Percentiles rank a stretch among this genome's conserved stretches.
phyloP scores from a whole-genome alignment of 1,140 invertebrate species.

The Tenebrio molitor region DNA sequence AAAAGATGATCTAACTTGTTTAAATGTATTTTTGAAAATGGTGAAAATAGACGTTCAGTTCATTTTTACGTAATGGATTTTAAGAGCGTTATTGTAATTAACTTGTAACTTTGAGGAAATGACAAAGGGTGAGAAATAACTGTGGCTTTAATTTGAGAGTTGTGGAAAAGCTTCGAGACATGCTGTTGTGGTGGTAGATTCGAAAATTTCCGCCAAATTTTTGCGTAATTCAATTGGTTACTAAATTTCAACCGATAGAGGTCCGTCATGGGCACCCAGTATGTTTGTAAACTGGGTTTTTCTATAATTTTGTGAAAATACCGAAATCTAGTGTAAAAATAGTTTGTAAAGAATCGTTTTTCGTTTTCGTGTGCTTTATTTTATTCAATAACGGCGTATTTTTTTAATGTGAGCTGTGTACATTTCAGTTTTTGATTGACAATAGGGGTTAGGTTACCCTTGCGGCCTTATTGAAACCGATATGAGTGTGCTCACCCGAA shows the following conservation, averaged over 20 bases:
- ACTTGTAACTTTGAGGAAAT: too few species aligned
- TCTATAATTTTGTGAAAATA: constrained; percentile 62
- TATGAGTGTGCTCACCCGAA: constrained; percentile 54
- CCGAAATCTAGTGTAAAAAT: constrained; percentile 51
- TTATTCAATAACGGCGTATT: constrained; percentile 43
- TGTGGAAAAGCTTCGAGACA: too few species aligned
- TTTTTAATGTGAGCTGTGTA: constrained; percentile 50
- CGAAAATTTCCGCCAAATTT: constrained; percentile 16
- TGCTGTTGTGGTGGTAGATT: too few species aligned
- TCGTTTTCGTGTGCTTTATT: constrained; percentile 25
- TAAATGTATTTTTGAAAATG: too few species aligned
- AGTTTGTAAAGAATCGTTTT: constrained; percentile 42
- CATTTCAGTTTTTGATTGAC: constrained; percentile 50
- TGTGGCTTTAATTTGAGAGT: too few species aligned
- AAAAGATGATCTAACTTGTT: too few species aligned
- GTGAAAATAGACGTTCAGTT: too few species aligned
- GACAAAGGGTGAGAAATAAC: too few species aligned
- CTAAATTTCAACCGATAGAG: constrained; percentile 55
- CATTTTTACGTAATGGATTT: too few species aligned
- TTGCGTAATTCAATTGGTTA: constrained; percentile 47
- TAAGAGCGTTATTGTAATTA: too few species aligned
- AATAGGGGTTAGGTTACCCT: constrained; percentile 63
- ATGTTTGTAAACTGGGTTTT: constrained; percentile 65
- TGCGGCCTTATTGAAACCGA: constrained; percentile 61
- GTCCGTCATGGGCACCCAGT: constrained; percentile 61